Conservation (phyloP, 2,797 vertebrate species). For the Danio albolineatus region DNA sequence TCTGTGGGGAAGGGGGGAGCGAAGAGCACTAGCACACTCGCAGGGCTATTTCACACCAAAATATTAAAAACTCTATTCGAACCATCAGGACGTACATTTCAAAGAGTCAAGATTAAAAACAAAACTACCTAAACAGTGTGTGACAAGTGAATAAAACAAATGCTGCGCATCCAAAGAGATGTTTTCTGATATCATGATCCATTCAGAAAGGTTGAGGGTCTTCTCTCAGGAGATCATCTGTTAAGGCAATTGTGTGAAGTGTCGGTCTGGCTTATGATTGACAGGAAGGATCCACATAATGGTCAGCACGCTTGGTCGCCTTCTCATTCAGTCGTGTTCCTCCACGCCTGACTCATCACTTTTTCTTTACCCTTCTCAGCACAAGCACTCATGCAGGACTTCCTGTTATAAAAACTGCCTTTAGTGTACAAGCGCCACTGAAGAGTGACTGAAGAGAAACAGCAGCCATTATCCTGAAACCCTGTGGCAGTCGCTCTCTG, state of each 20-base stretch:
- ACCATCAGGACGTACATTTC: background rate
- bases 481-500: constrained; percentile 29
- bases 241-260: constrained; percentile 71
- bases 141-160: constrained; percentile 5
- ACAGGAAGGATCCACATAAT: constrained; percentile 77
- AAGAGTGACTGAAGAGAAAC: constrained; percentile 44
- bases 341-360: constrained; percentile 67
- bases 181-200: constrained; percentile 19
- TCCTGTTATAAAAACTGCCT: constrained; percentile 57
- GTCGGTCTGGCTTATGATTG: constrained; percentile 74
- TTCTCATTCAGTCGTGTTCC: constrained; percentile 70
- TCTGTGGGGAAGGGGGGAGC: constrained; percentile 65
- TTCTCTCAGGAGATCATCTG: constrained; percentile 64
- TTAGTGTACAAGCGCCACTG: constrained; percentile 37
- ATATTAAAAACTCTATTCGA: constrained; percentile 44
- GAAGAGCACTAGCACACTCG: constrained; percentile 73
- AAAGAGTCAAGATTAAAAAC: background rate
- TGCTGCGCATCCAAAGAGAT: constrained; percentile 18
- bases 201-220: constrained; percentile 57
- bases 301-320: constrained; percentile 69
- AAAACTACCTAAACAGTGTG: constrained; percentile 47
- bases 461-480: constrained; percentile 29
- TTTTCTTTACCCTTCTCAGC: constrained; percentile 47
- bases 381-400: constrained; percentile 67
- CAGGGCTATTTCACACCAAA: constrained; percentile 71